Evolutionary conservation across 1,140 invertebrate genomes (phyloP).

Genomic region (Calycopis cecrops): DNA sequence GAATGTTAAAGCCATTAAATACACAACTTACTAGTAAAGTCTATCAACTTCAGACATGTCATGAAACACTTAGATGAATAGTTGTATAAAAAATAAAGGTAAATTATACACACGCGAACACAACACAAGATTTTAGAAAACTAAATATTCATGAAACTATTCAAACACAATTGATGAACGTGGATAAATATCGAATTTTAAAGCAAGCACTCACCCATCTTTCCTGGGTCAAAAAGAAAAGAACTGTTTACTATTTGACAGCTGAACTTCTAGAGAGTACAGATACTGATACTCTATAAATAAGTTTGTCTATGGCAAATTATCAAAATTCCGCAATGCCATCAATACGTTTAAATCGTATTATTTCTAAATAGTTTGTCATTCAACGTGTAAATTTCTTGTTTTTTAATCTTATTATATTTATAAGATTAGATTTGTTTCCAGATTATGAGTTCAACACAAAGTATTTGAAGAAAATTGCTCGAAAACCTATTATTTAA

Average conservation of each 20-base stretch:
- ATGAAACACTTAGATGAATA: constrained; percentile 26
- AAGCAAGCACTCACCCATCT: constrained; percentile 63
- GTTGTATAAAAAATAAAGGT: constrained; percentile 16
- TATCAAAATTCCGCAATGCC: too few species aligned
- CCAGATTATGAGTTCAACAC: too few species aligned
- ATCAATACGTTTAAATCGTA: too few species aligned
- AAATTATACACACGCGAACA: constrained; percentile 13
- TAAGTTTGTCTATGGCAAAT: too few species aligned
- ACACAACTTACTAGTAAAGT: background rate
- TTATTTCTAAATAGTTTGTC: too few species aligned
- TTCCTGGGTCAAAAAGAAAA: constrained; percentile 65
- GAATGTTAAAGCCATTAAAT: constrained; percentile 24
- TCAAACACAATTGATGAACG: constrained; percentile 4
- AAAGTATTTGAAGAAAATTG: too few species aligned
- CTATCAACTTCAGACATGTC: constrained; percentile 13
- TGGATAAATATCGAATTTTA: constrained; percentile 36
- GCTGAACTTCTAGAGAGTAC: too few species aligned
- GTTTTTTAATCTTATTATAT: too few species aligned
- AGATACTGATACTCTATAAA: too few species aligned
- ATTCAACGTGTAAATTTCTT: too few species aligned
- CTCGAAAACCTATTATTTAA: too few species aligned
- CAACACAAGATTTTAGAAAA: constrained; percentile 10
- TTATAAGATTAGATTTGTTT: too few species aligned
- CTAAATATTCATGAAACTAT: constrained; percentile 1
- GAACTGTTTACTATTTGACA: constrained; percentile 47